These are phyloP conservation scores for Microcebus lehilahytsara DNA, from an alignment of 2,113 vertebrate genomes.

Conservation along the genomic window DNA sequence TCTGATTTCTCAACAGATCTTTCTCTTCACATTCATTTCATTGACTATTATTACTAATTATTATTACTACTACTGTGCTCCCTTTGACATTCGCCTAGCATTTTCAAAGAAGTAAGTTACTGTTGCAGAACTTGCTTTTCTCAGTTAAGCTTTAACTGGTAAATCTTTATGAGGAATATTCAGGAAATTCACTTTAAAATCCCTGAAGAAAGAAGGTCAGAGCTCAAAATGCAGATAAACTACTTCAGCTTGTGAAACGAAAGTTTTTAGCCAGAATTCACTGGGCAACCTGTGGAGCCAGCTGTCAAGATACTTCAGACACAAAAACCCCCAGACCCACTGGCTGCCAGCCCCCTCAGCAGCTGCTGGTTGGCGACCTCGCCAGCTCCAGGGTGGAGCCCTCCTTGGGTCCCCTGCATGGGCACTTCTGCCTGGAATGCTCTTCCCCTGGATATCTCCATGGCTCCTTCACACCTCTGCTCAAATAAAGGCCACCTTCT, in stretches of 20 bases:
- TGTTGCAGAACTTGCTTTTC: neutral
- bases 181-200: neutral
- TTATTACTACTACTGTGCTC: neutral
- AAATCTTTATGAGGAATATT: neutral
- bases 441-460: neutral
- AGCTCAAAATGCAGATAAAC: neutral
- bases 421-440: neutral
- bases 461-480: neutral
- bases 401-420: neutral
- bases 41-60: too few species aligned
- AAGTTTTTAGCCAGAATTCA: neutral
- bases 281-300: neutral
- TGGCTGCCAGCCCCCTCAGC: neutral
- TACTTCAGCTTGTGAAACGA: neutral
- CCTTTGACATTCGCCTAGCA: neutral
- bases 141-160: neutral
- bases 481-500: neutral
- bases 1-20: neutral
- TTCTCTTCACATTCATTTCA: neutral
- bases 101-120: neutral
- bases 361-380: rapidly evolving
- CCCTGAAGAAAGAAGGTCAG: neutral
- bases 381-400: rapidly evolving
- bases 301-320: neutral
- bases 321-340: neutral